Evolutionary conservation across 2,888 invertebrate species (phyloP).

Genomic region (Troglohyphantes excavatus): DNA sequence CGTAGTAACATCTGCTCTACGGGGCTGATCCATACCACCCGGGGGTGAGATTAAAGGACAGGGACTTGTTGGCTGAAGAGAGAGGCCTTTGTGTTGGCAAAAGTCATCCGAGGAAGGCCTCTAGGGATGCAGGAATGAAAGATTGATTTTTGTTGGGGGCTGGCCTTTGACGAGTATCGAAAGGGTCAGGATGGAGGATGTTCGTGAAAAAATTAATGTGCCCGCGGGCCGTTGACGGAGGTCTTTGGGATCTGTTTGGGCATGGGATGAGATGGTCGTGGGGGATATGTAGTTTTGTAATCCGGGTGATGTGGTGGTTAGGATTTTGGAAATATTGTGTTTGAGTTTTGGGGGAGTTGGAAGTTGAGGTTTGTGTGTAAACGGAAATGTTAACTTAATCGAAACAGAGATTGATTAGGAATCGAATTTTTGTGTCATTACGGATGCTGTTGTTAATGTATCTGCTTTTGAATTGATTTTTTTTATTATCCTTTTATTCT

Average conservation of each 20-base stretch:
- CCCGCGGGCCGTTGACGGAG: slow-evolving; percentile 63
- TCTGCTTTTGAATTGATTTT: too few species aligned
- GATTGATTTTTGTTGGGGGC: slow-evolving; percentile 72
- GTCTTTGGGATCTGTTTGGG: slow-evolving; percentile 37
- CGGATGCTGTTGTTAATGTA: too few species aligned
- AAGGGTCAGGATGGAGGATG: slow-evolving; percentile 67
- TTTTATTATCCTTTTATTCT: too few species aligned
- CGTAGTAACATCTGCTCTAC: slow-evolving; percentile 67
- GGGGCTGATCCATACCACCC: slow-evolving; percentile 72
- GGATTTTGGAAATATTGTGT: background rate
- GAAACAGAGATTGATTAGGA: too few species aligned
- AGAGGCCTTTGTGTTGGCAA: slow-evolving; percentile 53
- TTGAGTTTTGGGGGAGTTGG: background rate
- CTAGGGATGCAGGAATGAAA: slow-evolving; percentile 58
- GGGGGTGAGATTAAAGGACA: slow-evolving; percentile 74
- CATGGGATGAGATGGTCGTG: too few species aligned
- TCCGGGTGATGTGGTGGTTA: background rate
- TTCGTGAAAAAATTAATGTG: slow-evolving; percentile 73
- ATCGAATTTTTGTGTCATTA: too few species aligned
- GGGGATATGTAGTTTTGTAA: slow-evolving; percentile 24
- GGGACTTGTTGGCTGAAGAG: slow-evolving; percentile 73
- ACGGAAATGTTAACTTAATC: background rate
- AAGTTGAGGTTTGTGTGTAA: background rate
- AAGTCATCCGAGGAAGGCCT: slow-evolving; percentile 64
- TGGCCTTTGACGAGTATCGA: slow-evolving; percentile 66